Conservation (phyloP, 2,888 invertebrate species). For the Platycheirus albimanus region DNA sequence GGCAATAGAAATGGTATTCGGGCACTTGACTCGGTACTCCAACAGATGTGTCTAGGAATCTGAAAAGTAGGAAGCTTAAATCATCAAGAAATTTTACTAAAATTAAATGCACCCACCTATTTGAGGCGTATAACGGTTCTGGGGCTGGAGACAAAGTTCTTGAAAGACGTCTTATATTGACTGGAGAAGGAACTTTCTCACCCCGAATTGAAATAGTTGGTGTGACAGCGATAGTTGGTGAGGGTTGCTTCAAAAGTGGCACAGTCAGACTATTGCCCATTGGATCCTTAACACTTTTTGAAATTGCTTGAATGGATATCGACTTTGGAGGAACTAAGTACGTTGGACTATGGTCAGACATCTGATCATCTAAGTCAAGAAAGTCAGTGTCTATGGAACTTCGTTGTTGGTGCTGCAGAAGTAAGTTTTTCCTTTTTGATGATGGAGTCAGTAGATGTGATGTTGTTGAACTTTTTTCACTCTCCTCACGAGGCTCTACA, state of each 20-base stretch:
- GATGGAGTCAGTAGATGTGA: constrained; percentile 89
- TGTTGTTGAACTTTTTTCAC: constrained; percentile 83
- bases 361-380: constrained; percentile 88
- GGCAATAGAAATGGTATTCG: constrained; percentile 82
- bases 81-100: background rate
- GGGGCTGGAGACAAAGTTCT: constrained; percentile 43
- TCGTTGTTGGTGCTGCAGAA: constrained; percentile 92
- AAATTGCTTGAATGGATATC: constrained; percentile 42
- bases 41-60: constrained; percentile 52
- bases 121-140: constrained; percentile 34
- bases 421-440: constrained; percentile 89
- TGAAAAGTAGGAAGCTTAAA: background rate
- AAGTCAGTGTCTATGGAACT: constrained; percentile 94
- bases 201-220: constrained; percentile 79
- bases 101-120: constrained; percentile 29
- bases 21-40: constrained; percentile 45
- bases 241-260: constrained; percentile 61
- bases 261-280: constrained; percentile 65
- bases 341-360: constrained; percentile 83
- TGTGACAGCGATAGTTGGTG: constrained; percentile 85
- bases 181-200: constrained; percentile 41
- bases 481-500: constrained; percentile 84
- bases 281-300: constrained; percentile 71
- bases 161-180: constrained; percentile 43
- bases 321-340: constrained; percentile 68